phyloP scores from a whole-genome alignment of 92 coral and sea anemone genomes.

The Hydrozoanthus gracilis region DNA sequence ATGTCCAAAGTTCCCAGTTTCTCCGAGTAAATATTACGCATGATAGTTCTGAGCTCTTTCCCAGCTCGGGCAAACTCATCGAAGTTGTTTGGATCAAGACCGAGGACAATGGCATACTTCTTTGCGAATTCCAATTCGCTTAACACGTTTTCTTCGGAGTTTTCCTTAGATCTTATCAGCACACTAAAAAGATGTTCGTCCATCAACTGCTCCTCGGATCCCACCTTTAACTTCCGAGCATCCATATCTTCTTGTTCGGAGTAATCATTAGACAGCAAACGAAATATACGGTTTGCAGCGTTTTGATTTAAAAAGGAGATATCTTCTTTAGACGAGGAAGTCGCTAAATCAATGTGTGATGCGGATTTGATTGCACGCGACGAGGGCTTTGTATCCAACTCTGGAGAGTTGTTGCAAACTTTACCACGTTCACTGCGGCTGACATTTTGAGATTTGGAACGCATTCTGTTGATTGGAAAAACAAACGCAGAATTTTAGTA shows the following conservation, averaged over 20 bases:
- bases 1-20: slow-evolving; percentile 30
- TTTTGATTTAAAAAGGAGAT: neutral
- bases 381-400: neutral
- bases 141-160: neutral
- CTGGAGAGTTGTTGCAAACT: neutral
- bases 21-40: slow-evolving; percentile 34
- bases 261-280: neutral
- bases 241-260: neutral
- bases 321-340: neutral
- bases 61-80: slow-evolving; percentile 66
- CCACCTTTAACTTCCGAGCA: neutral
- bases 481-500: too few relatives aligned
- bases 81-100: slow-evolving; percentile 61
- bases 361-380: slow-evolving; percentile 22
- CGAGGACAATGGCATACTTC: slow-evolving; percentile 53
- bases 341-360: neutral
- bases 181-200: slow-evolving; percentile 29
- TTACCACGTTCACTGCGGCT: neutral
- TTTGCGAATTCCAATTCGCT: slow-evolving; percentile 41
- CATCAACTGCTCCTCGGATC: neutral
- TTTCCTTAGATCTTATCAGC: slow-evolving; percentile 26
- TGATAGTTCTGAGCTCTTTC: slow-evolving; percentile 22
- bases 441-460: slow-evolving; percentile 8
- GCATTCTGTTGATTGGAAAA: neutral
- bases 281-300: slow-evolving; percentile 12